Evolutionary conservation across 2,113 vertebrate species (phyloP).

Genomic region (Ramphastos sulfuratus): DNA sequence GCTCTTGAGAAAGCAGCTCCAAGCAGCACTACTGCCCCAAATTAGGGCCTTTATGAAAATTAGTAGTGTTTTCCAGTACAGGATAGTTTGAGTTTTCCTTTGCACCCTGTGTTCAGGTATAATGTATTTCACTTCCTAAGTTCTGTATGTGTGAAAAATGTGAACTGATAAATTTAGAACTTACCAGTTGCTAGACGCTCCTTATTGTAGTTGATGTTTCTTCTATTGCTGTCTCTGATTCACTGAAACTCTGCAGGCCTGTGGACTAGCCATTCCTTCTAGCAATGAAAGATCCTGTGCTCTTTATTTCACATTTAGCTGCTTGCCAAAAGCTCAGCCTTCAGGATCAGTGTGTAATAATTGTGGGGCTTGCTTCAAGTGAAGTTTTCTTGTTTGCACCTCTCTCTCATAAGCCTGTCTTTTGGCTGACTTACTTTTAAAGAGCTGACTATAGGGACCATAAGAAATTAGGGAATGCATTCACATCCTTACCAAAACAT

Average conservation of each 20-base stretch:
- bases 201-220: background rate
- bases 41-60: background rate
- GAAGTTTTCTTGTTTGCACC: background rate
- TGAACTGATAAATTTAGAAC: background rate
- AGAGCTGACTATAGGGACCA: background rate
- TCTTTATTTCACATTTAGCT: constrained; percentile 13
- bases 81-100: background rate
- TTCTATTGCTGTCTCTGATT: background rate
- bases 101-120: background rate
- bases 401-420: background rate
- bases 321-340: constrained; percentile 5
- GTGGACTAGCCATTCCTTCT: background rate
- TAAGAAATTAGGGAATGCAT: background rate
- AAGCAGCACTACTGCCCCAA: background rate
- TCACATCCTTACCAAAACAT: background rate
- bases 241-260: background rate
- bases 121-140: background rate
- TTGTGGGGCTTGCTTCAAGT: background rate
- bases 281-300: background rate
- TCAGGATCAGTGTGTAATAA: background rate
- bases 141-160: background rate
- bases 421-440: background rate
- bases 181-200: background rate
- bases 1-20: background rate
- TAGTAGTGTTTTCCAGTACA: background rate